These are phyloP conservation scores for Oryzaephilus surinamensis DNA, from an alignment of 1,140 invertebrate species.

Conservation along the genomic window DNA sequence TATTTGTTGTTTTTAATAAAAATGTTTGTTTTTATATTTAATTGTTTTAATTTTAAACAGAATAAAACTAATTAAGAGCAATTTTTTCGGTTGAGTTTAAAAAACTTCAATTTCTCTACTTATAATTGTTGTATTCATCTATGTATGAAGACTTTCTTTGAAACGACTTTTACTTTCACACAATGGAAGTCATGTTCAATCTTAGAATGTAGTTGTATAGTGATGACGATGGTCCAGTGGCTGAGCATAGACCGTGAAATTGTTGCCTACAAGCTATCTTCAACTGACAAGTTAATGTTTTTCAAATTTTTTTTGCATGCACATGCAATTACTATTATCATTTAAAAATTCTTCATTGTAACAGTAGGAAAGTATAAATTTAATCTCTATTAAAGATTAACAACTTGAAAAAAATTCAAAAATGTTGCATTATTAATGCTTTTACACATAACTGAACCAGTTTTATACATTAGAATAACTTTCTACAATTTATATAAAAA, in stretches of 20 bases:
- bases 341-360: conserved; percentile 1
- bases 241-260: conserved; percentile 14
- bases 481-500: not conserved
- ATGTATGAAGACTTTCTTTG: conserved; percentile 12
- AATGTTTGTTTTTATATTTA: conserved; percentile 7
- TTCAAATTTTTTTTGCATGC: conserved; percentile 5
- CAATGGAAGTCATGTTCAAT: no score
- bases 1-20: conserved; percentile 9
- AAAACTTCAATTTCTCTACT: conserved; percentile 1
- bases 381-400: not conserved
- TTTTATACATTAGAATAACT: not conserved
- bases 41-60: not conserved
- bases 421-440: not conserved
- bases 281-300: conserved; percentile 3
- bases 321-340: conserved; percentile 4
- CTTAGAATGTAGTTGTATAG: no score
- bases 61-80: no score
- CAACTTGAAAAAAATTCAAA: not conserved
- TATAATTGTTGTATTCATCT: conserved; percentile 1
- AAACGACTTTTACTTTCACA: conserved; percentile 15
- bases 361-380: not conserved
- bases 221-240: no score
- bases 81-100: no score
- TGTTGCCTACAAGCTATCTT: conserved; percentile 4
- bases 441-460: not conserved